Conservation (phyloP, 2,797 vertebrate genomes). For the Nothura maculosa region DNA sequence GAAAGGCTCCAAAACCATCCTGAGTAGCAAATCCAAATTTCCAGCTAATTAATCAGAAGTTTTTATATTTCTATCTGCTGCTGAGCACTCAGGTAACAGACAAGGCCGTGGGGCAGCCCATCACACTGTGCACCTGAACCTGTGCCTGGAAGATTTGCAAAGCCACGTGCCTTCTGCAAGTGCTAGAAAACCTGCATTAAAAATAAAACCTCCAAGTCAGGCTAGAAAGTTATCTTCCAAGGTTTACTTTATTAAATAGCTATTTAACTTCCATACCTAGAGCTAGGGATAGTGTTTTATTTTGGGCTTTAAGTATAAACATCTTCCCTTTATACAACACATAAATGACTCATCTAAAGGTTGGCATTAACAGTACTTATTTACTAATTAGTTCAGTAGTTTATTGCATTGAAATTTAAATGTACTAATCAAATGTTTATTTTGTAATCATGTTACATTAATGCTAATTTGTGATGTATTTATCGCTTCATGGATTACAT, state of each 20-base stretch:
- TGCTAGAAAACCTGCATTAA: not conserved
- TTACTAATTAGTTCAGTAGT: conserved; percentile 72
- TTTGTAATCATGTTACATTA: conserved; percentile 77
- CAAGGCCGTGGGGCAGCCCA: accelerated
- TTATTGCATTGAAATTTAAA: conserved; percentile 76
- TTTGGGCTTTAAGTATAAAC: conserved; percentile 1
- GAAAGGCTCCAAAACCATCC: not conserved
- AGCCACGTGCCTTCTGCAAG: not conserved
- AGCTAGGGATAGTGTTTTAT: not conserved
- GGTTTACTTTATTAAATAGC: conserved; percentile 37
- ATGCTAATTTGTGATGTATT: conserved; percentile 76
- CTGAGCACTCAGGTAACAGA: not conserved
- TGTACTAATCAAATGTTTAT: conserved; percentile 79
- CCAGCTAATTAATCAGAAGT: not conserved
- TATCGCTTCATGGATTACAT: conserved; percentile 70
- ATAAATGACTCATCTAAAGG: conserved; percentile 34
- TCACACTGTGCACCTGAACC: accelerated
- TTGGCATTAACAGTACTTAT: conserved; percentile 36
- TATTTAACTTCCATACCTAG: not conserved
- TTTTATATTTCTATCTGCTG: not conserved
- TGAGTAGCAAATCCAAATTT: not conserved
- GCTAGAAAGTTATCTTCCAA: not conserved
- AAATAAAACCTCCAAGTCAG: not conserved
- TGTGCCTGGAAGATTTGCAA: not conserved
- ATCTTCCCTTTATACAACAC: not conserved